These are phyloP conservation scores for Poecilia velifera DNA, from an alignment of 2,797 vertebrate genomes.

Conservation along the genomic window DNA sequence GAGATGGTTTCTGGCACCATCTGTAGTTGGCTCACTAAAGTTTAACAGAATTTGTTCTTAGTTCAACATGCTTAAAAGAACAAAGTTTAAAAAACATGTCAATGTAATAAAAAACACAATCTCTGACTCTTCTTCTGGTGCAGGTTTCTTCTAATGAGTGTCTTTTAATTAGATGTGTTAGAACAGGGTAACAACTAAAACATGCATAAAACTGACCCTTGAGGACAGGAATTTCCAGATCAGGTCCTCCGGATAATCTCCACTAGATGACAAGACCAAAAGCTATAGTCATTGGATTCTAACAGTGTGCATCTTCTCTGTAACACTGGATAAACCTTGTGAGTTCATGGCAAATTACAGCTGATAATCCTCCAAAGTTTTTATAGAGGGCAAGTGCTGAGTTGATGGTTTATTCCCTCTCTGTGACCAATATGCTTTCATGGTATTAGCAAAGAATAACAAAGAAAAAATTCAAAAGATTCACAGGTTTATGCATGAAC, in stretches of 20 bases:
- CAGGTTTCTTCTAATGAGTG: neutral
- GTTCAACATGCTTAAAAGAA: neutral
- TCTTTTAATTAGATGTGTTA: neutral
- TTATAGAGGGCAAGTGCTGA: neutral
- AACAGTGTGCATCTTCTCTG: neutral
- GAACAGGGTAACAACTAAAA: neutral
- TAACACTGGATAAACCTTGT: neutral
- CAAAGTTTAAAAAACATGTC: neutral
- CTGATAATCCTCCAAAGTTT: neutral
- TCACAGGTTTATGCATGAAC: neutral
- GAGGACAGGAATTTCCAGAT: neutral
- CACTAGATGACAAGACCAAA: neutral
- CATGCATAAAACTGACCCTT: neutral
- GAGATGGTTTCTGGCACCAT: slow-evolving; percentile 12
- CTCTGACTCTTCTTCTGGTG: neutral
- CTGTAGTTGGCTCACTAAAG: neutral
- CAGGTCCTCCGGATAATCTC: neutral
- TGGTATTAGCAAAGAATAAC: neutral
- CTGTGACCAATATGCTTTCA: neutral
- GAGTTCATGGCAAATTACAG: neutral
- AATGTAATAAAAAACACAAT: neutral
- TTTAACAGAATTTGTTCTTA: neutral
- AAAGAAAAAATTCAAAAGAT: neutral
- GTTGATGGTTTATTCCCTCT: neutral
- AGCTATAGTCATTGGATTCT: neutral